phyloP scores from a whole-genome alignment of 92 coral and sea anemone species.

The Epizoanthus ramosus region DNA sequence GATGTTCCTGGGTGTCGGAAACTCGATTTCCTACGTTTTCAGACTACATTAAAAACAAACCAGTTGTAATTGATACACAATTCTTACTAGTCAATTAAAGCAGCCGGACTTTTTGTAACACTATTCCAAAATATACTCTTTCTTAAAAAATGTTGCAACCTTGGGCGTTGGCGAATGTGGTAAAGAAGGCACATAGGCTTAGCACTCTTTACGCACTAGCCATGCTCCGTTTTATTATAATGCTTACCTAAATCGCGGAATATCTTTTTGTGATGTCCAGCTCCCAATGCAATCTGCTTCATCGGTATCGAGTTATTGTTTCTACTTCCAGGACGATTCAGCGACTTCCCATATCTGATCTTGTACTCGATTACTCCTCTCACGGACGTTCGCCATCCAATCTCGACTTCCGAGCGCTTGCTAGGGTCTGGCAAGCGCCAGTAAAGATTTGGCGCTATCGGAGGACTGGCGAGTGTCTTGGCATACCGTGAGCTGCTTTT shows the following conservation, averaged over 20 bases:
- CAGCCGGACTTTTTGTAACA: too few species aligned
- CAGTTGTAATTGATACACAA: too few species aligned
- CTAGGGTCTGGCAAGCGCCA: conserved; percentile 11
- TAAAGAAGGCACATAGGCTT: too few species aligned
- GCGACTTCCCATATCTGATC: conserved; percentile 69
- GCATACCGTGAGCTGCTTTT: conserved; percentile 62
- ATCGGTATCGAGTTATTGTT: conserved; percentile 59
- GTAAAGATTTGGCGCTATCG: conserved; percentile 69
- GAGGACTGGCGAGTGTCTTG: conserved; percentile 69
- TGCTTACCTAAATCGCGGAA: conserved; percentile 66
- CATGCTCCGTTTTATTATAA: too few species aligned
- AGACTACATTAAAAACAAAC: too few species aligned
- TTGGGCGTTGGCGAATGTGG: too few species aligned
- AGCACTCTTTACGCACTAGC: too few species aligned
- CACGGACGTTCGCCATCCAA: conserved; percentile 78
- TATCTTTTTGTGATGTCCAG: conserved; percentile 40
- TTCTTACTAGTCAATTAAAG: too few species aligned
- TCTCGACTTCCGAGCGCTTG: conserved; percentile 47
- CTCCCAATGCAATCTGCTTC: conserved; percentile 62
- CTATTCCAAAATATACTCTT: too few species aligned
- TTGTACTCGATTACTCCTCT: conserved; percentile 59
- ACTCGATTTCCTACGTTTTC: too few species aligned
- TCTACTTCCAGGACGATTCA: conserved; percentile 64
- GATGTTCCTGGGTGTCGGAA: too few species aligned
- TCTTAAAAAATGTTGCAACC: too few species aligned